Conservation (phyloP, 2,113 vertebrate genomes). For the Prionailurus bengalensis region DNA sequence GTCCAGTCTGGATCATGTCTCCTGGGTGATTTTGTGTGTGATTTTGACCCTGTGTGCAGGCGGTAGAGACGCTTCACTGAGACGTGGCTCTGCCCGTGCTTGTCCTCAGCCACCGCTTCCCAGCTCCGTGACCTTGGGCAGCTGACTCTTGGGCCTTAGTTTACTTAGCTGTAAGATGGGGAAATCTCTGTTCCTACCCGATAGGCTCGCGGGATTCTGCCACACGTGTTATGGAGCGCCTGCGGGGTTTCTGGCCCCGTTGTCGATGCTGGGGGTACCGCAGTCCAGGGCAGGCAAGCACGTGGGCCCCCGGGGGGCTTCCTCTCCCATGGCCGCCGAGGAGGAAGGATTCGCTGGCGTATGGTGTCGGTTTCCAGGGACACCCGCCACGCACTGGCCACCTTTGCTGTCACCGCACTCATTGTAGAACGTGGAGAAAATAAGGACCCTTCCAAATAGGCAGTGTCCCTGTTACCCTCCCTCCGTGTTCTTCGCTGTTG, state of each 20-base stretch:
- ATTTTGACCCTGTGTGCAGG: not conserved
- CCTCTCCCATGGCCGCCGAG: rapidly evolving
- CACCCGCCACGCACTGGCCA: rapidly evolving
- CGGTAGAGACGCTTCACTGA: not conserved
- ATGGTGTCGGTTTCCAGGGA: not conserved
- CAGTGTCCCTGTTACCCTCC: not conserved
- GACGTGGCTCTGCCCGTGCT: not conserved
- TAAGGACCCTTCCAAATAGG: not conserved
- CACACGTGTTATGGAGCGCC: not conserved
- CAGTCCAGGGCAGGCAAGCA: not conserved
- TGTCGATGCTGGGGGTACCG: not conserved
- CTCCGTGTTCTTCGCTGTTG: not conserved
- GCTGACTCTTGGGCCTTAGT: not conserved
- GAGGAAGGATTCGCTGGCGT: not conserved
- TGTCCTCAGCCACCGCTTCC: not conserved
- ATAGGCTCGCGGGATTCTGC: not conserved
- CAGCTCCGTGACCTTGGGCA: not conserved
- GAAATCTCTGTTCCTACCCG: not conserved
- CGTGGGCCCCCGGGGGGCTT: not conserved
- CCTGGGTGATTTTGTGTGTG: not conserved
- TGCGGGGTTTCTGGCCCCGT: not conserved
- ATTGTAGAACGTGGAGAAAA: not conserved
- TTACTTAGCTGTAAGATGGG: not conserved
- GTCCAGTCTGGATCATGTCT: not conserved
- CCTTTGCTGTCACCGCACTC: not conserved